Evolutionary conservation across 2,797 vertebrate species (phyloP).

Genomic region (Champsocephalus esox): DNA sequence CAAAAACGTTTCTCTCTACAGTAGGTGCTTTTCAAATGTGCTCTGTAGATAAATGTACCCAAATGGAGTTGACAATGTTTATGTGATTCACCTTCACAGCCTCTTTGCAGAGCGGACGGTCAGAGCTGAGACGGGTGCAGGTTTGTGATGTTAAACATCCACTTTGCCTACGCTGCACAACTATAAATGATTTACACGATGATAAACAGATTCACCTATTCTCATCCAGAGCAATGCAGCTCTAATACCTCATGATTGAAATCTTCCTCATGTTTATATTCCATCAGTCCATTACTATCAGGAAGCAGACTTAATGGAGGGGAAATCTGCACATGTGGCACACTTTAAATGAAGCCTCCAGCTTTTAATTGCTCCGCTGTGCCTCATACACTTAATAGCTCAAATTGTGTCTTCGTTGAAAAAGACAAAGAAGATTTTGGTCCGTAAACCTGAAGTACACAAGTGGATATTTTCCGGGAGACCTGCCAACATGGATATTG

Average conservation of each 20-base stretch:
- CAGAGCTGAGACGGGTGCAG: constrained; percentile 17
- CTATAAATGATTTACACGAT: constrained; percentile 35
- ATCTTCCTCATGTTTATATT: constrained; percentile 4
- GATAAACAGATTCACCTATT: constrained; percentile 50
- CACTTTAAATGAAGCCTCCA: constrained; percentile 21
- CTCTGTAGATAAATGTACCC: background rate
- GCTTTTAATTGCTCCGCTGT: constrained; percentile 48
- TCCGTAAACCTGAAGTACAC: constrained; percentile 41
- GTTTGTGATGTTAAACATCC: constrained; percentile 30
- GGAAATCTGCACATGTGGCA: constrained; percentile 17
- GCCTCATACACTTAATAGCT: constrained; percentile 24
- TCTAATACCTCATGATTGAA: constrained; percentile 33
- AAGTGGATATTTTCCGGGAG: constrained; percentile 55
- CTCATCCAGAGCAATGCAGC: constrained; percentile 22
- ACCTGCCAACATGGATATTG: constrained; percentile 55
- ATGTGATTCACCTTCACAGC: constrained; percentile 14
- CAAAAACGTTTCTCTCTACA: background rate
- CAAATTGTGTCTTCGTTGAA: constrained; percentile 37
- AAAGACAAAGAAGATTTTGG: constrained; percentile 44
- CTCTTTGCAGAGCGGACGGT: constrained; percentile 1
- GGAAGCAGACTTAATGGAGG: constrained; percentile 19
- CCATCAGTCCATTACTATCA: constrained; percentile 6
- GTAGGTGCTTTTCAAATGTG: background rate
- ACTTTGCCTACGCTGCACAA: constrained; percentile 3
- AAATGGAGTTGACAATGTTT: constrained; percentile 1